Evolutionary conservation across 1,140 invertebrate genomes (phyloP), one percentile per base, ranked within the genome.

Genomic region (Phymastichus coffea): DNA sequence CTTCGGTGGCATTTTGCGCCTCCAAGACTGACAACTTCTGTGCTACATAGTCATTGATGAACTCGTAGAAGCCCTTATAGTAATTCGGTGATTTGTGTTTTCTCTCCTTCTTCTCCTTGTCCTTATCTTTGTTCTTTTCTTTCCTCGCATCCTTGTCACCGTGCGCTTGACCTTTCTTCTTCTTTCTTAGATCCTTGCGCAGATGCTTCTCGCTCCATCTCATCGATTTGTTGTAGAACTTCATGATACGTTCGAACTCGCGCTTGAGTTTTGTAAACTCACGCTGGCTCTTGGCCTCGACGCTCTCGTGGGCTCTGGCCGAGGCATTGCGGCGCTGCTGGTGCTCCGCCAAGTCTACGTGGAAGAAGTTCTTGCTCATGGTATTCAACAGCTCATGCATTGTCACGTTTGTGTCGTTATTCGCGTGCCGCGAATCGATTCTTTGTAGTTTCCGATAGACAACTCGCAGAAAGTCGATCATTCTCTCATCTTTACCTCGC

Each of bases 321-420:
- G 59, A 64, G 41, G 62, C 58, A 37, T 73, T 76, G 4, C 60
- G 69, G 4, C 70, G 66, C 7, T 70, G 69, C 28, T 33, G 6
- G 2, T 38, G 30, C 38, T 78, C 74, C 2, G 76, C 67, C 17
- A 80, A 61, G 49, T 80, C 75, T 9, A 80, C 75, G 57, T 79
- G 75, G 37, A 79, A 79, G 55, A 78, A 79, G 30, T 80, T 79
- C 47, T 74, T 76, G 46, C 75, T 80, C 74, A 80, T 79, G 0
- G 68, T 68, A 51, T 80, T 79, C 15, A 80, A 26, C 0, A 80
- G 63, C 12, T 80, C 77, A 65, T 79, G 78, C 77, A 80, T 80
- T 19, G 73, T 79, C 7, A 68, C 62, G 23, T 80, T 79, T 0
- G 73, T 75, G 0, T 66, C 64, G 17, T 74, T 78, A 25, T 66